Base-by-base conservation (phyloP, 2,888 invertebrate genomes). In the Epinotia demarniana region DNA sequence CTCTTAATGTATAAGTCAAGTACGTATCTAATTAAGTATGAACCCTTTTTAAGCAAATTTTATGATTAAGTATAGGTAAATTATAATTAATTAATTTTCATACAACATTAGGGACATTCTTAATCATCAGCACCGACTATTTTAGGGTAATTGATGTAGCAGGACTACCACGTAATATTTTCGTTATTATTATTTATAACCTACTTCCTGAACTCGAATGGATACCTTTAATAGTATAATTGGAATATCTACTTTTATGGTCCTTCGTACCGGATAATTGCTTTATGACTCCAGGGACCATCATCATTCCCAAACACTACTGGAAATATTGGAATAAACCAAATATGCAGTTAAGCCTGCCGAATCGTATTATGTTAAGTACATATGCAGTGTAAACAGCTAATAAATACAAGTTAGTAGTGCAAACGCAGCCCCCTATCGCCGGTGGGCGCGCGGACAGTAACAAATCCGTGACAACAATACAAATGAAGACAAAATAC, bases 381-480 rank as follows among this genome's bases (percentile, higher is more conserved):
- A 62, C n/a, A 72, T 77, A 79, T 75, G 78, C 39, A 46, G 62
- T 67, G 63, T 18, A 75, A 66, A 71, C 75, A 66, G 70, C 53
- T 64, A 66, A 71, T 77, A 70, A 74, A 72, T 73, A 79, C 78
- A 78, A 82, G 82, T 84, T 77, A 81, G 78, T 77, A 78, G 81
- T 74, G 73, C 78, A 86, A 86, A 87, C 76, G 84, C 18, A 27
- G 58, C 72, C 69, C 83, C 84, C 84, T 78, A 72, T 12, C 60
- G 84, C 90, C 83, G 69, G 77, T 63, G 84, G 89, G 84, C 83
- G 87, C 86, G 88, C 80, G 82, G 87, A 87, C 88, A 85, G 81
- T 85, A 81, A 90, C 85, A 87, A 89, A 92, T 89, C 79, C 81
- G 84, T 84, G 85, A 83, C 85, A 84, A 81, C 84, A 80, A 77